Conservation (phyloP, 1,140 invertebrate species). For the Chelonus insularis region DNA sequence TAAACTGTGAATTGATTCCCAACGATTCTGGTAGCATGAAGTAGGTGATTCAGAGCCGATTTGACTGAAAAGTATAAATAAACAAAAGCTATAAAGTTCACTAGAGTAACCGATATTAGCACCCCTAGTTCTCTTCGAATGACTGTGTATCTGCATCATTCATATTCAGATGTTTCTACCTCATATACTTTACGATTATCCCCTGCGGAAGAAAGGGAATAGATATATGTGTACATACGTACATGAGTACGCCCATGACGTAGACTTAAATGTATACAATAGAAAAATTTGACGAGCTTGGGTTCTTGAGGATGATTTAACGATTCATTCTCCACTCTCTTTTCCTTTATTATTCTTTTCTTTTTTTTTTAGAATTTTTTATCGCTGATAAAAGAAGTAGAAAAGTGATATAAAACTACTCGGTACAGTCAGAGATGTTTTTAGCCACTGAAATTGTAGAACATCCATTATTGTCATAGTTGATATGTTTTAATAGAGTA, state of each 20-base stretch:
- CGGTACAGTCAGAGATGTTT: no score
- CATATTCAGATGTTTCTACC: slow-evolving; percentile 49
- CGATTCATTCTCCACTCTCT: slow-evolving; percentile 44
- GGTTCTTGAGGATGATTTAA: slow-evolving; percentile 48
- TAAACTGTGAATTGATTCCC: no score
- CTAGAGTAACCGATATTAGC: slow-evolving; percentile 6
- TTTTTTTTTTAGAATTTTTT: no score
- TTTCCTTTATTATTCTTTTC: slow-evolving; percentile 11
- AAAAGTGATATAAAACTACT: no score
- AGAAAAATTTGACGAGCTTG: slow-evolving; percentile 33
- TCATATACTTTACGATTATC: slow-evolving; percentile 50
- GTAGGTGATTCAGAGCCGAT: no score
- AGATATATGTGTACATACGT: slow-evolving; percentile 37
- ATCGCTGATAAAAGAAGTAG: no score
- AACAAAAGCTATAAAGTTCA: no score
- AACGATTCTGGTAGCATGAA: no score
- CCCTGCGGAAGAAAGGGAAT: slow-evolving; percentile 41
- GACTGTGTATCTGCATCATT: slow-evolving; percentile 24
- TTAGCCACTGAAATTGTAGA: no score
- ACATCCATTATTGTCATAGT: no score
- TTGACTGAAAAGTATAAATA: no score
- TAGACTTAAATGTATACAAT: slow-evolving; percentile 36
- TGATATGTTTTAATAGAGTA: no score
- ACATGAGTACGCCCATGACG: slow-evolving; percentile 40
- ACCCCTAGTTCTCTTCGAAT: not conserved